Evolutionary conservation across 2,888 invertebrate genomes (phyloP).

Genomic region (Pyrocoelia pectoralis): DNA sequence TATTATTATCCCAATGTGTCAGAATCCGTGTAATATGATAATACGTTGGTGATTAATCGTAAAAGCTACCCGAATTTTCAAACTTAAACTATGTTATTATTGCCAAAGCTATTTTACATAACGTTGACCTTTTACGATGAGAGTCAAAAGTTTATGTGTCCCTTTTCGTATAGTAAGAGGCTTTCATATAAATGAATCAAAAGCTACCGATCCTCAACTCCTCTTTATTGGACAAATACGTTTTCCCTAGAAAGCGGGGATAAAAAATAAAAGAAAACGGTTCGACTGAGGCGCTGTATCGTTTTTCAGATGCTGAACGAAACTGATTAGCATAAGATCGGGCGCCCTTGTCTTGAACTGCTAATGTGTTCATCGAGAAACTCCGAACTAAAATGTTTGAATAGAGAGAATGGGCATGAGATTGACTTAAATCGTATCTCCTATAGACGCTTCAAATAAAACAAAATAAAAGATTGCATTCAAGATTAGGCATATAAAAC

Average conservation of each 20-base stretch:
- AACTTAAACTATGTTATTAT: conserved; percentile 56
- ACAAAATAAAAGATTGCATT: conserved; percentile 55
- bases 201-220: conserved; percentile 21
- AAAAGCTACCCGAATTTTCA: conserved; percentile 49
- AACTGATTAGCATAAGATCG: conserved; percentile 55
- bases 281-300: conserved; percentile 42
- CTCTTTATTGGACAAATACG: conserved; percentile 46
- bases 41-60: conserved; percentile 54
- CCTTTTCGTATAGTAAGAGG: conserved; percentile 23
- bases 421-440: conserved; percentile 48
- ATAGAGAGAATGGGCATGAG: conserved; percentile 44
- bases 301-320: conserved; percentile 47
- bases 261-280: conserved; percentile 40
- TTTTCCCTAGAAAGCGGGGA: conserved; percentile 42
- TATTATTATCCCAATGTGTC: conserved; percentile 45
- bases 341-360: conserved; percentile 51
- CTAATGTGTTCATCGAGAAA: conserved; percentile 54
- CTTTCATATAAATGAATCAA: conserved; percentile 37
- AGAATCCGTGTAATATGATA: conserved; percentile 54
- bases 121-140: conserved; percentile 44
- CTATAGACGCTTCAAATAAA: conserved; percentile 46
- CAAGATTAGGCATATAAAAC: conserved; percentile 52
- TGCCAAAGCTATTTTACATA: conserved; percentile 48
- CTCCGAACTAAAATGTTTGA: conserved; percentile 38
- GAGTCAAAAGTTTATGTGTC: conserved; percentile 8